phyloP scores from a whole-genome alignment of 2,113 vertebrate species.

The Tragelaphus imberbis region DNA sequence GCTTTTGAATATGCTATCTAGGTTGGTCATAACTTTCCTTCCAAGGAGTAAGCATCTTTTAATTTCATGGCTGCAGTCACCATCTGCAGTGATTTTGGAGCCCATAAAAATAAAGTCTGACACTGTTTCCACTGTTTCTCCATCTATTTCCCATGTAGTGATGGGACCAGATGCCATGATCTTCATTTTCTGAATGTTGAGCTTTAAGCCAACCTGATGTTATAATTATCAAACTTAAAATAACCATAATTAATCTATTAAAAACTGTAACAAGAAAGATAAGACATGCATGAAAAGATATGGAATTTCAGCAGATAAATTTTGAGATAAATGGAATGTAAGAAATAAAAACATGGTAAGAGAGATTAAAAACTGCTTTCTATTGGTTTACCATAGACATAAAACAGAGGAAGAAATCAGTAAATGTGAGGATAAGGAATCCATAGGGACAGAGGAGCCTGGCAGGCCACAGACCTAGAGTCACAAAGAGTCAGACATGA shows the following conservation, averaged over 20 bases:
- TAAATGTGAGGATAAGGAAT: neutral
- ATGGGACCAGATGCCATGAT: too few relatives aligned
- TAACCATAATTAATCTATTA: neutral
- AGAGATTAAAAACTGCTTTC: neutral
- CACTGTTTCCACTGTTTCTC: too few relatives aligned
- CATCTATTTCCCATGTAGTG: too few relatives aligned
- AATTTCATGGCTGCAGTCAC: too few relatives aligned
- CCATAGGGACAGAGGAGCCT: neutral
- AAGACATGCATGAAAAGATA: neutral
- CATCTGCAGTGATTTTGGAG: too few relatives aligned
- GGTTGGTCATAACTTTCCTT: too few relatives aligned
- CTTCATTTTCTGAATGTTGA: too few relatives aligned
- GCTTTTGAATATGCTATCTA: too few relatives aligned
- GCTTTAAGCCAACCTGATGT: neutral
- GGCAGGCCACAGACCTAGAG: neutral
- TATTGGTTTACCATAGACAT: neutral
- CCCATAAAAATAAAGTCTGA: too few relatives aligned
- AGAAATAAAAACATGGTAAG: neutral
- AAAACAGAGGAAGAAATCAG: neutral
- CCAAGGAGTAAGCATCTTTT: too few relatives aligned
- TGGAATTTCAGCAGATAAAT: neutral
- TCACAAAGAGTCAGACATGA: neutral
- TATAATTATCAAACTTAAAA: neutral
- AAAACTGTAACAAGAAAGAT: neutral
- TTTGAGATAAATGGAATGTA: neutral